Percentiles rank a stretch among this genome's conserved stretches.
Evolutionary conservation across 92 coral and sea anemone species (phyloP).

Genomic region (Parazoanthus darwini): DNA sequence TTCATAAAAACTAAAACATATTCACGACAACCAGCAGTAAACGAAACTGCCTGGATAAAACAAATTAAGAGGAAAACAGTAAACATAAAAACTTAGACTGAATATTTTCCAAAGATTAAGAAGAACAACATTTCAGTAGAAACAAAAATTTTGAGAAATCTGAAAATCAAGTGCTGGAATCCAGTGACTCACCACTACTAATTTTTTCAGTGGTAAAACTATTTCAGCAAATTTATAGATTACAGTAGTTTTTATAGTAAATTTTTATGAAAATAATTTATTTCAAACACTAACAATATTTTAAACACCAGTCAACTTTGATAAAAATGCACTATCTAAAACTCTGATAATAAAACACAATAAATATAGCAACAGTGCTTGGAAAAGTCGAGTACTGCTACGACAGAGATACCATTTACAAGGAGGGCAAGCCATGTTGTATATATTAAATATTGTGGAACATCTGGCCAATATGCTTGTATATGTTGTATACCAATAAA

Average conservation of each 20-base stretch:
- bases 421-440: neutral
- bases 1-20: conserved; percentile 21
- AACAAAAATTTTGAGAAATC: neutral
- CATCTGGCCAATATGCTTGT: too few species aligned
- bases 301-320: neutral
- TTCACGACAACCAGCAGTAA: conserved; percentile 32
- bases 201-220: too few species aligned
- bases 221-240: too few species aligned
- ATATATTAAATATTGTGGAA: too few species aligned
- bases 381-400: neutral
- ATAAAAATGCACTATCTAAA: neutral
- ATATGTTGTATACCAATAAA: neutral
- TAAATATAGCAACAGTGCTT: too few species aligned
- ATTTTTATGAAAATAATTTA: too few species aligned
- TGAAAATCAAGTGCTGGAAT: neutral
- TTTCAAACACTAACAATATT: neutral
- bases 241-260: neutral
- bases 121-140: neutral
- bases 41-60: neutral
- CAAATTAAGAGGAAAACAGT: neutral
- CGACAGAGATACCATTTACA: too few species aligned
- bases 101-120: neutral
- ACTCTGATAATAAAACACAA: neutral
- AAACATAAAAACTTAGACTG: neutral
- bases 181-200: neutral